phyloP scores from a whole-genome alignment of 1,140 invertebrate species.

The Tigriopus japonicus region DNA sequence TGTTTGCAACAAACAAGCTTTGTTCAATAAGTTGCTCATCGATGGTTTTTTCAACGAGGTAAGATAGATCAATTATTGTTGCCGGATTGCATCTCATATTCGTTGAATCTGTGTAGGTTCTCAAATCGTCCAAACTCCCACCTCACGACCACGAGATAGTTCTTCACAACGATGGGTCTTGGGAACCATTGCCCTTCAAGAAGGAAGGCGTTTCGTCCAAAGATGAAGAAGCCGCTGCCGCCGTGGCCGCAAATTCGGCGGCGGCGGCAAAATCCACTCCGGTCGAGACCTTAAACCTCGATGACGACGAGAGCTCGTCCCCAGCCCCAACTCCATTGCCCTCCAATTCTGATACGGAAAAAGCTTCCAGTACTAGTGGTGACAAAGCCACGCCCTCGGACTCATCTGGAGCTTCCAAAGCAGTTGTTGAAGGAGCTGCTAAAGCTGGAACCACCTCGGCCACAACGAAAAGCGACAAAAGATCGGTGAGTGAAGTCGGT shows the following conservation, averaged over 20 bases:
- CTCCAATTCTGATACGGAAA: too few species aligned
- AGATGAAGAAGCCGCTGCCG: not conserved
- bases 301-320: too few species aligned
- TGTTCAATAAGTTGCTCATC: constrained; percentile 33
- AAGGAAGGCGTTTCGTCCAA: not conserved
- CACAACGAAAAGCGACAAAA: too few species aligned
- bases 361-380: too few species aligned
- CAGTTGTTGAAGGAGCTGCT: too few species aligned
- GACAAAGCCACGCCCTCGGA: too few species aligned
- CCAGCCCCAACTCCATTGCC: too few species aligned
- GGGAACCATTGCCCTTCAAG: constrained; percentile 7
- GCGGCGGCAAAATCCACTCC: not conserved
- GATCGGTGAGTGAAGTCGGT: too few species aligned
- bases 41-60: constrained; percentile 24
- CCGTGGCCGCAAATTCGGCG: not conserved
- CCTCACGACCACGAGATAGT: constrained; percentile 6
- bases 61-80: not conserved
- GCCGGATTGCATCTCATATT: not conserved
- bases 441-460: too few species aligned
- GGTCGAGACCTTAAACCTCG: not conserved
- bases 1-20: constrained; percentile 34
- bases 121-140: not conserved
- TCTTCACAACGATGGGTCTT: constrained; percentile 10
- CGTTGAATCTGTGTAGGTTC: not conserved
- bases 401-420: too few species aligned